These are phyloP conservation scores for Luperina testacea DNA, from an alignment of 2,888 invertebrate species.

Conservation along the genomic window DNA sequence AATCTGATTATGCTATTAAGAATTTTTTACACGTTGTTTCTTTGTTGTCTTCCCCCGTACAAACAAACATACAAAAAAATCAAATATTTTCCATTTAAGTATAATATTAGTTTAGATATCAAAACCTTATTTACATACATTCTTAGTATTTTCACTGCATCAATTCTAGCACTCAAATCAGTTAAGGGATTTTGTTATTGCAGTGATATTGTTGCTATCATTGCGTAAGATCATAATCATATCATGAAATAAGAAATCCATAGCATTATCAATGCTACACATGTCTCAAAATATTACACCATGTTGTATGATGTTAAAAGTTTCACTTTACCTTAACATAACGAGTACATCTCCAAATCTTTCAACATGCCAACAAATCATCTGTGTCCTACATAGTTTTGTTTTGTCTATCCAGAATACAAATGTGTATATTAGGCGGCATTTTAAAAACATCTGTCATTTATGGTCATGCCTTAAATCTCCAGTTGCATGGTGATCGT, in stretches of 20 bases:
- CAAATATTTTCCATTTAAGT: too few species aligned
- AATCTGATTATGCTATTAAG: too few species aligned
- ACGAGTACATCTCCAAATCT: constrained; percentile 33
- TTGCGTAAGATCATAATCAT: background rate
- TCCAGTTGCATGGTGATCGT: constrained; percentile 37
- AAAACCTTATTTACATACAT: background rate
- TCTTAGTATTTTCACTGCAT: background rate
- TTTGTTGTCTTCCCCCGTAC: too few species aligned
- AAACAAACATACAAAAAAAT: too few species aligned
- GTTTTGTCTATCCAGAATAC: constrained; percentile 53
- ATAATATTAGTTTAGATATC: background rate
- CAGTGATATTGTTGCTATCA: background rate
- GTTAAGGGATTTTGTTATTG: background rate
- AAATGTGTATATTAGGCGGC: constrained; percentile 51
- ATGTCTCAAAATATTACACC: constrained; percentile 25
- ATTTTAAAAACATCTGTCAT: constrained; percentile 57
- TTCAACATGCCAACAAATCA: constrained; percentile 47
- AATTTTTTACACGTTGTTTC: background rate
- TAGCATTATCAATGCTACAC: constrained; percentile 35
- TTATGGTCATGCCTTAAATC: constrained; percentile 37
- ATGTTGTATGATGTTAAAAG: constrained; percentile 21
- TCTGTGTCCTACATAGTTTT: constrained; percentile 48
- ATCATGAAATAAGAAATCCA: constrained; percentile 5
- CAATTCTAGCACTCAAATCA: background rate
- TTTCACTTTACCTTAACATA: constrained; percentile 45